Conservation (phyloP, 2,797 vertebrate genomes). For the Champsocephalus esox region DNA sequence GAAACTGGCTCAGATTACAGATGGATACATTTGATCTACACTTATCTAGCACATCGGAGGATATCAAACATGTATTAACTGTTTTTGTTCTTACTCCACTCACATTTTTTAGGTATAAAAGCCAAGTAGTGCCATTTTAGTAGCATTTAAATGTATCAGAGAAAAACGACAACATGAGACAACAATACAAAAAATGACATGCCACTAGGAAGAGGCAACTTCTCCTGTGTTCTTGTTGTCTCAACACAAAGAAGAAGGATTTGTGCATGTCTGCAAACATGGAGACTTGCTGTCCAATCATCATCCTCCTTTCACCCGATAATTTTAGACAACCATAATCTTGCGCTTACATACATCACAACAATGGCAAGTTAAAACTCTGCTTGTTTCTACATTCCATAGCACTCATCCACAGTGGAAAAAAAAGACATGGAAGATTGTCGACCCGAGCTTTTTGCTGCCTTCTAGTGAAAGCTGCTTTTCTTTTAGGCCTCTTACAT, state of each 20-base stretch:
- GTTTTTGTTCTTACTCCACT: not conserved
- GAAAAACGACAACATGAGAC: not conserved
- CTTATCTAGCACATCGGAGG: not conserved
- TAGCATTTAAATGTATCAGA: not conserved
- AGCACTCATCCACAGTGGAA: not conserved
- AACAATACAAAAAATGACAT: not conserved
- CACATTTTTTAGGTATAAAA: not conserved
- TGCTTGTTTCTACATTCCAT: slow-evolving; percentile 8
- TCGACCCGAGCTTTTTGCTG: slow-evolving; percentile 16
- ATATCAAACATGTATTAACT: not conserved
- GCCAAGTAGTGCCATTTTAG: not conserved
- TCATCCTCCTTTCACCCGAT: slow-evolving; percentile 22
- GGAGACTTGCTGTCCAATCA: slow-evolving; percentile 11
- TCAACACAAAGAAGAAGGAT: not conserved
- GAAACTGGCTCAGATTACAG: not conserved
- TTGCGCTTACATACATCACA: slow-evolving; percentile 36
- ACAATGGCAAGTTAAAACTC: slow-evolving; percentile 28
- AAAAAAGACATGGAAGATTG: slow-evolving; percentile 16
- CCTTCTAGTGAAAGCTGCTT: slow-evolving; percentile 74
- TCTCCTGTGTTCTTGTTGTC: not conserved
- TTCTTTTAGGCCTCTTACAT: slow-evolving; percentile 76
- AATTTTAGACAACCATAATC: slow-evolving; percentile 42
- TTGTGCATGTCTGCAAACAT: not conserved
- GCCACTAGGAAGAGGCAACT: not conserved
- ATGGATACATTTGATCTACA: not conserved